These are phyloP conservation scores for Corticium candelabrum DNA, from an alignment of 37 sponge, comb jelly and placozoan genomes.

Conservation along the genomic window DNA sequence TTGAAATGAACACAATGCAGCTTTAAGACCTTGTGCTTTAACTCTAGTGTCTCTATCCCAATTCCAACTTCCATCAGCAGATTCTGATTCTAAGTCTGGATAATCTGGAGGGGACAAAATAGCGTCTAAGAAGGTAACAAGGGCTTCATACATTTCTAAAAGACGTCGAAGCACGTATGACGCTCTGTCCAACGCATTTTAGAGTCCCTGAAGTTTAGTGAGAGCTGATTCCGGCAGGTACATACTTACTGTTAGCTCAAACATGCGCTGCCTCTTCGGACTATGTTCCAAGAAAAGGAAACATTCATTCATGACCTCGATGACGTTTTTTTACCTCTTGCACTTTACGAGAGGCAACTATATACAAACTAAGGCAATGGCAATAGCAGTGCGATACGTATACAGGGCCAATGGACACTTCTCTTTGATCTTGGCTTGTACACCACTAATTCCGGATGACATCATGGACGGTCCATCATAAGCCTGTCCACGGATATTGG, in stretches of 20 bases:
- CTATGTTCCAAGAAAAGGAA: conserved; percentile 24
- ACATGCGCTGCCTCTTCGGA: conserved; percentile 30
- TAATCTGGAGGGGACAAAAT: conserved; percentile 30
- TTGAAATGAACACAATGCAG: conserved; percentile 34
- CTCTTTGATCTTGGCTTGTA: background rate
- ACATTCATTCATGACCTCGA: conserved; percentile 27
- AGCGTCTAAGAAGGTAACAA: conserved; percentile 27
- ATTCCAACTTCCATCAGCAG: conserved; percentile 13
- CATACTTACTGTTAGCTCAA: conserved; percentile 17
- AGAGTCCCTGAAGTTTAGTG: conserved; percentile 35
- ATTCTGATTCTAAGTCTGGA: conserved; percentile 5
- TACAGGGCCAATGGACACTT: background rate
- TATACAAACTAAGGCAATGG: conserved; percentile 32
- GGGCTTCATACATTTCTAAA: conserved; percentile 23
- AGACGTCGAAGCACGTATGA: conserved; percentile 40
- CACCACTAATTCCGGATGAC: background rate
- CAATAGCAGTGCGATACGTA: conserved; percentile 21
- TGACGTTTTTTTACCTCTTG: conserved; percentile 24
- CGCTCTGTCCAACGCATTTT: conserved; percentile 45
- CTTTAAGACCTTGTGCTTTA: conserved; percentile 29
- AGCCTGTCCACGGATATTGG: background rate
- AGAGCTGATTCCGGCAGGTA: conserved; percentile 14
- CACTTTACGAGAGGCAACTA: conserved; percentile 31
- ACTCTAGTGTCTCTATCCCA: conserved; percentile 36
- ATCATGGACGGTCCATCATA: background rate